Base-by-base conservation (phyloP, 2,888 invertebrate genomes). In the Carabus problematicus region DNA sequence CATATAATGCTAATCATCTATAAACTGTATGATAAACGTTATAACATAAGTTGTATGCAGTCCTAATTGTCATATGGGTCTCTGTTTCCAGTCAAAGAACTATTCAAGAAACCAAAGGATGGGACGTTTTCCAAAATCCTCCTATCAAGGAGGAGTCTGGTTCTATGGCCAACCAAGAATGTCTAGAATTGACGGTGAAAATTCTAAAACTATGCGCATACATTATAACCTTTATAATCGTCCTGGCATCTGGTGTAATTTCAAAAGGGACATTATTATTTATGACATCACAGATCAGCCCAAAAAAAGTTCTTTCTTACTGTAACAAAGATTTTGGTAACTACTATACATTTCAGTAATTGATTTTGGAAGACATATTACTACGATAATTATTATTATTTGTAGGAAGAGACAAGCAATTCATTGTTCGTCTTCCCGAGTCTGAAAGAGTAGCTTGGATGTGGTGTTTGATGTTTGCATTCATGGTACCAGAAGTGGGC, bases 61-160 rank as follows among this genome's bases (percentile, higher is more conserved):
- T n/a, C 43, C 47, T 47, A 14, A 49, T 71, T 39, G 62, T 64
- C 6, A 29, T 70, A 66, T 59, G 63, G 39, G 67, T 70, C 67
- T 73, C 71, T 71, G 71, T 73, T 84, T 87, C 47, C 85, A 93
- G 93, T 79, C 91, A 91, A 83, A 86, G 93, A 78, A 93, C 93
- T 71, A 89, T 93, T 75, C 90, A 90, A 78, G 94, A 93, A 82
- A 93, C 93, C 76, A 94, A 94, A 90, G 93, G 92, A 89, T 97
- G 97, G 97, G 97, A 97, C 87, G 95, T 97, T 70, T 97, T 97
- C 85, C 86, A 95, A 79, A 92, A 95, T 82, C 91, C 95, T 75
- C 96, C 97, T 8, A 91, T 91, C 75, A 93, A 94, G 82, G 89
- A 90, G 83, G 93, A 94, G 83, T 92, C 92, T 74, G 93, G 94